phyloP scores from a whole-genome alignment of 2,113 vertebrate genomes.

The Trogon surrucura region DNA sequence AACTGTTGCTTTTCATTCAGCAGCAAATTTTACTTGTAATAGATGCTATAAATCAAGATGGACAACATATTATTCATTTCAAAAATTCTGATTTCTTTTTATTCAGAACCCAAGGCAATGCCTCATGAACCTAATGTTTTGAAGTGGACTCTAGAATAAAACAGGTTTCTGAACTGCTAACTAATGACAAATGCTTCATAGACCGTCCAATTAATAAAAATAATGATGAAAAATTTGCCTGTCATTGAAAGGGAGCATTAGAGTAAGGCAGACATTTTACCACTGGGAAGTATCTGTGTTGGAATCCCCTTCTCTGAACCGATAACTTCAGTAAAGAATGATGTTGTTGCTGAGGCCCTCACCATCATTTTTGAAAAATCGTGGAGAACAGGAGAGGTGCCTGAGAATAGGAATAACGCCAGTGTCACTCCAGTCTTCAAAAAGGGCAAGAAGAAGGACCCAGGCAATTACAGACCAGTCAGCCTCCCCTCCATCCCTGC shows the following conservation, averaged over 20 bases:
- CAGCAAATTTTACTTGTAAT: not conserved
- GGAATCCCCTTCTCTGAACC: not conserved
- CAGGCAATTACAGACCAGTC: no score
- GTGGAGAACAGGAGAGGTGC: no score
- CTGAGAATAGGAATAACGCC: no score
- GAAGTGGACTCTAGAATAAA: not conserved
- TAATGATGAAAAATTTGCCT: not conserved
- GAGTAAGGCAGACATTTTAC: not conserved
- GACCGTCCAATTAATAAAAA: not conserved
- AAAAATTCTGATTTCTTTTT: not conserved
- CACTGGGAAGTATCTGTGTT: not conserved
- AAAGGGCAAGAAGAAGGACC: no score
- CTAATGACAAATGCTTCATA: not conserved
- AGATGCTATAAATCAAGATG: not conserved
- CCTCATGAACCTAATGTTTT: not conserved
- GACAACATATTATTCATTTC: not conserved
- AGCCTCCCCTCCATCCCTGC: no score
- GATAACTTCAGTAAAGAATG: not conserved
- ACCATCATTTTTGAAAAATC: no score
- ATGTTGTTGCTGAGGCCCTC: no score
- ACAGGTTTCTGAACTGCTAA: not conserved
- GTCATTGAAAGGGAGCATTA: not conserved
- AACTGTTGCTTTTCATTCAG: not conserved
- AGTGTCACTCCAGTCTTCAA: no score
- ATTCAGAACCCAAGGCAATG: not conserved